A percentile compares a stretch with the other conserved stretches of the same genome.
Conservation (phyloP, 2,888 invertebrate genomes). For the Thymelicus sylvestris region DNA sequence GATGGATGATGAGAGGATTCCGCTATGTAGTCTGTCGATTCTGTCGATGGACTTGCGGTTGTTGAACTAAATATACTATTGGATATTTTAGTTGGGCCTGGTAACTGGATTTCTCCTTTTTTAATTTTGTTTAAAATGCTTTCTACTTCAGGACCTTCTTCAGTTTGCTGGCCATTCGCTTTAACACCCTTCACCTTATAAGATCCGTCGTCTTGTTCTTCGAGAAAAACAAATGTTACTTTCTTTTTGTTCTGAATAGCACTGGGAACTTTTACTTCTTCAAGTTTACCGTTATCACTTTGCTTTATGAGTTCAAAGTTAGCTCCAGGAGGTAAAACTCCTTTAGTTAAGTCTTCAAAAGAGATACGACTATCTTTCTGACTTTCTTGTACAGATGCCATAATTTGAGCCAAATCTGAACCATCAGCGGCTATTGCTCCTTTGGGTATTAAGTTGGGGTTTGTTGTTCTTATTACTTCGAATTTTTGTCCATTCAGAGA, state of each 20-base stretch:
- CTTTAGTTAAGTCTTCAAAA: conserved; percentile 91
- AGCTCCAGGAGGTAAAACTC: conserved; percentile 90
- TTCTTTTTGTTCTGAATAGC: conserved; percentile 89
- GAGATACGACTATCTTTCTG: conserved; percentile 87
- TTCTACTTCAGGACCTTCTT: conserved; percentile 90
- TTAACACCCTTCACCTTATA: conserved; percentile 94
- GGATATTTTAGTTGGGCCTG: conserved; percentile 85
- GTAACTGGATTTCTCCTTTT: conserved; percentile 92
- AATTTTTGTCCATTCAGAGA: conserved; percentile 91
- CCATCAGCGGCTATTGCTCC: conserved; percentile 82
- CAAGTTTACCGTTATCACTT: conserved; percentile 88
- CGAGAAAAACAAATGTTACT: conserved; percentile 93
- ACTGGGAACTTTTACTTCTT: conserved; percentile 87
- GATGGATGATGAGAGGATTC: conserved; percentile 74
- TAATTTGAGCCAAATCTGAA: conserved; percentile 69
- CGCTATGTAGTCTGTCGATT: conserved; percentile 66
- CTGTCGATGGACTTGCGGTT: conserved; percentile 65
- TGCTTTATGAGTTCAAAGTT: conserved; percentile 93
- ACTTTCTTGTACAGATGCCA: conserved; percentile 69
- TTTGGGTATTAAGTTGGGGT: conserved; percentile 87
- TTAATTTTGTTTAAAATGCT: conserved; percentile 92
- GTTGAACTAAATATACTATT: conserved; percentile 72
- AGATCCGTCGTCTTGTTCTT: conserved; percentile 93
- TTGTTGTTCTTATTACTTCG: conserved; percentile 89
- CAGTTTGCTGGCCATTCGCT: conserved; percentile 89